phyloP scores from a whole-genome alignment of 2,113 vertebrate species.

The Nestor notabilis region DNA sequence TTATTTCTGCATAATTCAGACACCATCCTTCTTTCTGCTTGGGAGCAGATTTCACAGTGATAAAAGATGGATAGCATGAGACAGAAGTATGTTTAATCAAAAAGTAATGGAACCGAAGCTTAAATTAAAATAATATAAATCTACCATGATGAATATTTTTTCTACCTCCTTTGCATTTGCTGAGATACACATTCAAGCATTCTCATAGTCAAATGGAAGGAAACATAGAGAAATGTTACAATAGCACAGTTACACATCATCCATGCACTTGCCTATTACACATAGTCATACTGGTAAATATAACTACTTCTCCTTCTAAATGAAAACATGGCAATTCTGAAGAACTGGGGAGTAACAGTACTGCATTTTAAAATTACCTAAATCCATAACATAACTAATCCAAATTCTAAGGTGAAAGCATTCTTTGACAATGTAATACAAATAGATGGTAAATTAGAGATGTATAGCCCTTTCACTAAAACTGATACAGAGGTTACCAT shows the following conservation, averaged over 20 bases:
- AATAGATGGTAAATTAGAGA: background rate
- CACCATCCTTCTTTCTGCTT: conserved; percentile 51
- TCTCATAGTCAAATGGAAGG: background rate
- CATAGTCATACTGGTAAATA: background rate
- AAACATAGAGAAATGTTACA: background rate
- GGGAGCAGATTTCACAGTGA: conserved; percentile 51
- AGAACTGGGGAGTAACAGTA: background rate
- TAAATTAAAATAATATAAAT: conserved; percentile 74
- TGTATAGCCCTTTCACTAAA: background rate
- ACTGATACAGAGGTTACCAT: background rate
- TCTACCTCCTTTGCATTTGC: background rate
- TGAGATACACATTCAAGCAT: background rate
- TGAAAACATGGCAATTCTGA: background rate
- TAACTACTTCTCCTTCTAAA: background rate
- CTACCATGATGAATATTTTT: conserved; percentile 32
- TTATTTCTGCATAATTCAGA: conserved; percentile 65
- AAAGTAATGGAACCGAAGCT: conserved; percentile 57
- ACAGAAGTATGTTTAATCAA: conserved; percentile 68
- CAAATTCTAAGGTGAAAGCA: background rate
- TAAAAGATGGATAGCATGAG: conserved; percentile 46
- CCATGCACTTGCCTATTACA: background rate
- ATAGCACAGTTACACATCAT: background rate
- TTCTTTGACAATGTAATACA: background rate
- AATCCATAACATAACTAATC: background rate
- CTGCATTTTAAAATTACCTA: background rate